Evolutionary conservation across 2,113 vertebrate species (phyloP), one percentile per base, ranked within the genome.

Genomic region (Archilochus colubris): DNA sequence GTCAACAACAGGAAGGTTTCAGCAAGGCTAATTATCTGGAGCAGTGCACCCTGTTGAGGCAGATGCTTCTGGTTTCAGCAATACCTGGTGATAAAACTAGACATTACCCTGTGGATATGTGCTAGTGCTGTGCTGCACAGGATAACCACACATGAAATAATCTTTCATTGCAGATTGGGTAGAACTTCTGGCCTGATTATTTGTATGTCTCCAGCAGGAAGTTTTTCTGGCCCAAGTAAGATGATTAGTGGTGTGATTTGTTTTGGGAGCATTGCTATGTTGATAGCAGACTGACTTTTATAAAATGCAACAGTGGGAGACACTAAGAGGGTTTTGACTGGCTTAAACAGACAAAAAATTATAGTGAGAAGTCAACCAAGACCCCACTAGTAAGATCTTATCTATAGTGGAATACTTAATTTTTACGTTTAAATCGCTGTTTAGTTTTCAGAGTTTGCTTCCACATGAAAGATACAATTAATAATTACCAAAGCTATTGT

Each of bases 201-300:
- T 68, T 72, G 61, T n/a, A 33, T 0, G 1, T 84, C 80, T 93
- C 14, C 54, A 76, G 69, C 43, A 62, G 81, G 87, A 95, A 94
- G 89, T 57, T 88, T 81, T 92, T 61, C 64, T 94, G 83, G 53
- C 57, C 15, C 11, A 23, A 64, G 44, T 15, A 46, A 36, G 64
- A 63, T 79, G 89, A 84, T 92, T 76, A 81, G 82, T 59, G 46
- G 68, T 83, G 82, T 10, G 79, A 93, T 93, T 96, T 94, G 80
- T 91, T 91, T 91, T 23, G 74, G 74, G 82, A 92, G 82, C 51
- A 87, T 19, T 76, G 74, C 91, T 91, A 2, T 82, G 76, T 73
- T 90, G 95, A 94, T 96, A 96, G 95, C 66, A 80, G 68, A 7
- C 14, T 61, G 51, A 55, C 77, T 94, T 95, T 91, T 83, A 67